Evolutionary conservation across 1,140 invertebrate species (phyloP).

Genomic region (Cryptotermes secundus): DNA sequence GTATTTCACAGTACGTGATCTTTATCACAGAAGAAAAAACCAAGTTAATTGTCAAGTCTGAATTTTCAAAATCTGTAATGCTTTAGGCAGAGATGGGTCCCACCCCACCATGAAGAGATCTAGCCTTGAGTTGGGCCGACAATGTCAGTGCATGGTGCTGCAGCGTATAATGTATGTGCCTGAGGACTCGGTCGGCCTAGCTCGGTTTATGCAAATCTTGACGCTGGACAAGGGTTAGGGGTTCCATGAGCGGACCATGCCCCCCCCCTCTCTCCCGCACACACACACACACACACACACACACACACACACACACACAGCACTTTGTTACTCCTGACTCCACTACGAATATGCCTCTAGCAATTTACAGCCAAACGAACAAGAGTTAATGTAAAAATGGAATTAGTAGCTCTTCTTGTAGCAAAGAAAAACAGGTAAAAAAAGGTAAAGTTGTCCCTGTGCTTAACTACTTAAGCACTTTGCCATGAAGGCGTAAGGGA

Average conservation of each 20-base stretch:
- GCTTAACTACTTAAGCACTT: too few relatives aligned
- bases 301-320: background rate
- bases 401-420: background rate
- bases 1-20: background rate
- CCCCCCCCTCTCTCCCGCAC: background rate
- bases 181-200: background rate
- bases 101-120: background rate
- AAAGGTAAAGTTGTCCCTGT: too few relatives aligned
- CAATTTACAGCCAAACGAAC: background rate
- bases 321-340: conserved; percentile 14
- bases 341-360: background rate
- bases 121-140: background rate
- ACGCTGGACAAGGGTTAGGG: conserved; percentile 1
- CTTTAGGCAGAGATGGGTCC: background rate
- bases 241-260: background rate
- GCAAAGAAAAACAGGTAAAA: background rate
- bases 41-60: background rate
- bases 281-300: background rate
- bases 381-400: background rate
- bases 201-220: conserved; percentile 11
- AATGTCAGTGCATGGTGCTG: background rate
- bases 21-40: background rate
- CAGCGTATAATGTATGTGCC: background rate
- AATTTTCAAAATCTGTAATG: conserved; percentile 6
- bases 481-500: too few relatives aligned